A percentile compares a stretch with the other conserved stretches of the same genome.
Evolutionary conservation across 2,888 invertebrate species (phyloP).

Genomic region (Trichogramma dendrolimi): DNA sequence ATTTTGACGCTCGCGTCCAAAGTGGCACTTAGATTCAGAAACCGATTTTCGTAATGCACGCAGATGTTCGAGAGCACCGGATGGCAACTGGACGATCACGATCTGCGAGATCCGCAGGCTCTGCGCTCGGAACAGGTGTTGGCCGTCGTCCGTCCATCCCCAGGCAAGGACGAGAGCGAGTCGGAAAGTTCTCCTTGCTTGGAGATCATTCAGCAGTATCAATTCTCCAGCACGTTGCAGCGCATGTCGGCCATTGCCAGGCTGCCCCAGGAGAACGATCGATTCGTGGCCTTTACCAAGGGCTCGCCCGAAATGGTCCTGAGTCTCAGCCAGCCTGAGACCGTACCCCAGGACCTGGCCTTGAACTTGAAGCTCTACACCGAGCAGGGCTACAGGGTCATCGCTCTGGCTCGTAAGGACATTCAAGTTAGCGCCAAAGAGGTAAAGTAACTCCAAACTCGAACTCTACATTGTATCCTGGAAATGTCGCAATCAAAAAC

Average conservation of each 20-base stretch:
- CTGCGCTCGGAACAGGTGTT: constrained; percentile 60
- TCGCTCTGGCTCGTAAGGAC: constrained; percentile 60
- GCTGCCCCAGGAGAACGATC: constrained; percentile 59
- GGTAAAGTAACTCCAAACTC: too few species aligned
- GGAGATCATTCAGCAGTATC: constrained; percentile 75
- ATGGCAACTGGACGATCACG: constrained; percentile 78
- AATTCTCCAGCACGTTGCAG: constrained; percentile 79
- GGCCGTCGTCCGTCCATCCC: constrained; percentile 3
- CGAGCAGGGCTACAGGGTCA: constrained; percentile 76
- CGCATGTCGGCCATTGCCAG: constrained; percentile 82
- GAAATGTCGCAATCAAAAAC: too few species aligned
- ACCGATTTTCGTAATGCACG: neutral
- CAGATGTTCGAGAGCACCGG: constrained; percentile 80
- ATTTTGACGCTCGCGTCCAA: too few species aligned
- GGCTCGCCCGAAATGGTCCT: constrained; percentile 82
- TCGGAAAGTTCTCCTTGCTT: constrained; percentile 54
- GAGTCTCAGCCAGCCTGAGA: constrained; percentile 57
- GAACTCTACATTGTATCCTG: neutral
- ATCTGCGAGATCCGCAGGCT: constrained; percentile 61
- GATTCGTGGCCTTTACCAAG: constrained; percentile 74
- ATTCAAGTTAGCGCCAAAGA: neutral
- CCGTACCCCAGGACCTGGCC: constrained; percentile 58
- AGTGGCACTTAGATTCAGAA: neutral
- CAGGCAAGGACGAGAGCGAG: neutral
- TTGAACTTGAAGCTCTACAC: constrained; percentile 68